These are phyloP conservation scores for Sebastes diaconus DNA, from an alignment of 2,797 vertebrate genomes.

Conservation along the genomic window DNA sequence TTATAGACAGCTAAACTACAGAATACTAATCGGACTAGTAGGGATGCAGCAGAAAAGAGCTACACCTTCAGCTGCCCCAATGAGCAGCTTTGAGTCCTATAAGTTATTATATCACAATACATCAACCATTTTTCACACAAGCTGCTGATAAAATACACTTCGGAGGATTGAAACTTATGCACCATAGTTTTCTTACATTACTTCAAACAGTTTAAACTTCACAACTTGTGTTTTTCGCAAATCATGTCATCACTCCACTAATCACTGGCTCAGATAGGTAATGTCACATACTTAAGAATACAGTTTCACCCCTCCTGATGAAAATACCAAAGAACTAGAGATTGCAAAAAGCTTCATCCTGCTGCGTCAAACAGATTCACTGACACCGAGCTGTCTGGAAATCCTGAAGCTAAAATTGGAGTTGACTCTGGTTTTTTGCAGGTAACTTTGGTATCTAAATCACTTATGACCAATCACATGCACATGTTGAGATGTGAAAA, in stretches of 20 bases:
- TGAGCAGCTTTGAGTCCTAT: conserved; percentile 44
- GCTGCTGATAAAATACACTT: conserved; percentile 65
- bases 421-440: conserved; percentile 23
- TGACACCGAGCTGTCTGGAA: conserved; percentile 11
- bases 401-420: conserved; percentile 3
- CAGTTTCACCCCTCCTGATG: conserved; percentile 17
- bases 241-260: conserved; percentile 62
- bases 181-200: conserved; percentile 63
- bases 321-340: conserved; percentile 37
- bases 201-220: conserved; percentile 65
- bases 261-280: conserved; percentile 70
- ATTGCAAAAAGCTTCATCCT: conserved; percentile 24
- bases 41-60: conserved; percentile 42
- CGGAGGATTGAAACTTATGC: conserved; percentile 48
- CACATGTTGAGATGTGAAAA: conserved; percentile 10
- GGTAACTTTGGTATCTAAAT: conserved; percentile 65
- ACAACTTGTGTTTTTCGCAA: conserved; percentile 59
- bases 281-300: conserved; percentile 50
- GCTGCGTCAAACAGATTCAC: conserved; percentile 15
- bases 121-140: conserved; percentile 70
- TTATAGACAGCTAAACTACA: conserved; percentile 61
- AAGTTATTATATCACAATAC: conserved; percentile 74
- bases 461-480: conserved; percentile 13
- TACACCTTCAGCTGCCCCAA: conserved; percentile 29
- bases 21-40: conserved; percentile 52